Percentiles rank a stretch among this genome's conserved stretches.
These are phyloP conservation scores for Neocloeon triangulifer DNA, from an alignment of 1,140 invertebrate genomes.

Conservation along the genomic window DNA sequence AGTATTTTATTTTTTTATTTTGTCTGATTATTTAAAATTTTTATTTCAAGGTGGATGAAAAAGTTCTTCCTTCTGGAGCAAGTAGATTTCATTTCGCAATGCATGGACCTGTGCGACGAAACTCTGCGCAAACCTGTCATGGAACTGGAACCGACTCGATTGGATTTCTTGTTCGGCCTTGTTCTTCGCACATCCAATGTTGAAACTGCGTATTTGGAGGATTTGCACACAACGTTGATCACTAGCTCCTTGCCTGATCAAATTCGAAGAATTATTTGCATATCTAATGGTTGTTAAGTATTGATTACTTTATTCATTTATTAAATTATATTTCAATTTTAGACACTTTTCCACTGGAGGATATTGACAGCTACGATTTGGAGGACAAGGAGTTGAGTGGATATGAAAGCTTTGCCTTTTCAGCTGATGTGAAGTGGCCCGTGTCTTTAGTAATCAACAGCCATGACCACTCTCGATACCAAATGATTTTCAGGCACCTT, in stretches of 20 bases:
- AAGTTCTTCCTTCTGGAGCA: constrained; percentile 83
- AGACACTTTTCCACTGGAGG: too few relatives aligned
- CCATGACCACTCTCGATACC: constrained; percentile 78
- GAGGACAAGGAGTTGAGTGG: constrained; percentile 26
- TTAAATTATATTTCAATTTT: too few relatives aligned
- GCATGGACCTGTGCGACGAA: constrained; percentile 84
- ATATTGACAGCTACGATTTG: too few relatives aligned
- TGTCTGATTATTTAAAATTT: constrained; percentile 5
- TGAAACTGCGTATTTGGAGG: constrained; percentile 61
- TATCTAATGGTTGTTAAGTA: too few relatives aligned
- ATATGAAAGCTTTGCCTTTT: constrained; percentile 85
- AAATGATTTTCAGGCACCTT: constrained; percentile 89
- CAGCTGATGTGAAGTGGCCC: constrained; percentile 88
- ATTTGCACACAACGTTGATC: constrained; percentile 81
- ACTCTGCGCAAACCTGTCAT: constrained; percentile 73
- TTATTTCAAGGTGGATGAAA: constrained; percentile 53
- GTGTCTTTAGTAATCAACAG: constrained; percentile 80
- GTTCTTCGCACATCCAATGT: constrained; percentile 67
- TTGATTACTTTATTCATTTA: too few relatives aligned
- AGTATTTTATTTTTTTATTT: constrained; percentile 2
- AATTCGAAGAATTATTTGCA: too few relatives aligned
- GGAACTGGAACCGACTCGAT: constrained; percentile 60
- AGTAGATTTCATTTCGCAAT: constrained; percentile 83
- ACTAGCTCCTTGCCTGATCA: constrained; percentile 91
- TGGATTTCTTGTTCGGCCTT: constrained; percentile 67